Conservation (phyloP, 2,113 vertebrate genomes). For the Verasper variegatus region DNA sequence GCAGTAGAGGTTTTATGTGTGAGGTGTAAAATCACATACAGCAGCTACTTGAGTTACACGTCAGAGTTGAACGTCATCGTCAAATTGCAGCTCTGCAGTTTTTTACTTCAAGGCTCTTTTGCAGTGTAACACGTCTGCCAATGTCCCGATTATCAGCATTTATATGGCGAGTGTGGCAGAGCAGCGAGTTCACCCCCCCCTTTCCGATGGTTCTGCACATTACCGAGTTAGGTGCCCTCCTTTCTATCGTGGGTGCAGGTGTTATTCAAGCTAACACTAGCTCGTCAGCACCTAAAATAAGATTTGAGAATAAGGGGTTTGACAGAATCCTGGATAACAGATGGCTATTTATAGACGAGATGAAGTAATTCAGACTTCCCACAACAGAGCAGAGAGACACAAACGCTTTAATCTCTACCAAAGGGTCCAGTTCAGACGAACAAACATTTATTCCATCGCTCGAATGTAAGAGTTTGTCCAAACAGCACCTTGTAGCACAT, state of each 20-base stretch:
- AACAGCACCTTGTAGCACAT: slow-evolving; percentile 54
- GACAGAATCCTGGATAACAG: slow-evolving; percentile 41
- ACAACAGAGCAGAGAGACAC: slow-evolving; percentile 46
- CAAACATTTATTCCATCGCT: slow-evolving; percentile 51
- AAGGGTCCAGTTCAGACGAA: slow-evolving; percentile 51
- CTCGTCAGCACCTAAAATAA: slow-evolving; percentile 55
- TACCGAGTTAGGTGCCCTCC: slow-evolving; percentile 41
- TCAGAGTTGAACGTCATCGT: slow-evolving; percentile 53
- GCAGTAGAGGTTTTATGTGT: slow-evolving; percentile 42
- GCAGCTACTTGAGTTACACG: slow-evolving; percentile 49
- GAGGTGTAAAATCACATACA: slow-evolving; percentile 63
- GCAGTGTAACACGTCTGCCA: slow-evolving; percentile 52
- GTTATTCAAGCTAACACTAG: slow-evolving; percentile 43
- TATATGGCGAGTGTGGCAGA: slow-evolving; percentile 61
- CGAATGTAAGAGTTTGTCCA: slow-evolving; percentile 60
- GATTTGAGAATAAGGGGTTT: slow-evolving; percentile 34
- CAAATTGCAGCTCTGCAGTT: slow-evolving; percentile 62
- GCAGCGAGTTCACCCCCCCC: slow-evolving; percentile 55
- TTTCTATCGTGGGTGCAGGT: slow-evolving; percentile 57
- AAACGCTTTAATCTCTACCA: slow-evolving; percentile 59
- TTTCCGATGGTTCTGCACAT: slow-evolving; percentile 40
- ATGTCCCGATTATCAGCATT: slow-evolving; percentile 62
- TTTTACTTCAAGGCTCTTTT: slow-evolving; percentile 42
- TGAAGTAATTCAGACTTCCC: slow-evolving; percentile 50
- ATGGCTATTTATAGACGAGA: slow-evolving; percentile 60